phyloP scores from a whole-genome alignment of 2,888 invertebrate species.

The Sisyra terminalis region DNA sequence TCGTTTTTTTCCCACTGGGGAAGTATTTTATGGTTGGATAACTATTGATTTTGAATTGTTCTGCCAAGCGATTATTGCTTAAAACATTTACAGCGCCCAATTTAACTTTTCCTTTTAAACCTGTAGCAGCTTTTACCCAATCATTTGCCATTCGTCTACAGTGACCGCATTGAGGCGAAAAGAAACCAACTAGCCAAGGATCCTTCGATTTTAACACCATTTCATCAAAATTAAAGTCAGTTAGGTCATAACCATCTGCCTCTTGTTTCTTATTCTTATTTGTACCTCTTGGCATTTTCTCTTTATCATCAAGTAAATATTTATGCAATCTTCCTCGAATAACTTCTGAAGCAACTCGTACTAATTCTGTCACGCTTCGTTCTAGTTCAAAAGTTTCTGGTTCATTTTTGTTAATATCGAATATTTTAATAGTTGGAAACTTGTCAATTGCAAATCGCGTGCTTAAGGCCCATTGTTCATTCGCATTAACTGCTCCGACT shows the following conservation, averaged over 20 bases:
- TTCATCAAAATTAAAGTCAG: slow-evolving; percentile 90
- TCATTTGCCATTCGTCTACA: slow-evolving; percentile 94
- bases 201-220: slow-evolving; percentile 84
- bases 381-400: slow-evolving; percentile 74
- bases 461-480: slow-evolving; percentile 68
- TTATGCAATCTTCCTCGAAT: slow-evolving; percentile 56
- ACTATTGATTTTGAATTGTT: slow-evolving; percentile 74
- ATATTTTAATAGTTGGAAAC: slow-evolving; percentile 94
- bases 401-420: slow-evolving; percentile 65
- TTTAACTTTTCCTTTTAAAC: slow-evolving; percentile 92
- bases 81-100: slow-evolving; percentile 94
- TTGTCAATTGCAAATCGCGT: slow-evolving; percentile 70
- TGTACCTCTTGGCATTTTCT: slow-evolving; percentile 14
- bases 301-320: slow-evolving; percentile 38
- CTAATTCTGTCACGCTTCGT: slow-evolving; percentile 71
- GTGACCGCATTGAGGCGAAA: slow-evolving; percentile 93
- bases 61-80: slow-evolving; percentile 65
- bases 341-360: slow-evolving; percentile 67
- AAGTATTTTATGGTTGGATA: slow-evolving; percentile 96
- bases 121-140: slow-evolving; percentile 87
- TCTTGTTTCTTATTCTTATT: not conserved
- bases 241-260: slow-evolving; percentile 74
- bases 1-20: slow-evolving; percentile 52
- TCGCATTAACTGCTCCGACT: slow-evolving; percentile 88
- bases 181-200: slow-evolving; percentile 96